phyloP scores from a whole-genome alignment of 2,888 invertebrate species.

The Branchellion lobata region DNA sequence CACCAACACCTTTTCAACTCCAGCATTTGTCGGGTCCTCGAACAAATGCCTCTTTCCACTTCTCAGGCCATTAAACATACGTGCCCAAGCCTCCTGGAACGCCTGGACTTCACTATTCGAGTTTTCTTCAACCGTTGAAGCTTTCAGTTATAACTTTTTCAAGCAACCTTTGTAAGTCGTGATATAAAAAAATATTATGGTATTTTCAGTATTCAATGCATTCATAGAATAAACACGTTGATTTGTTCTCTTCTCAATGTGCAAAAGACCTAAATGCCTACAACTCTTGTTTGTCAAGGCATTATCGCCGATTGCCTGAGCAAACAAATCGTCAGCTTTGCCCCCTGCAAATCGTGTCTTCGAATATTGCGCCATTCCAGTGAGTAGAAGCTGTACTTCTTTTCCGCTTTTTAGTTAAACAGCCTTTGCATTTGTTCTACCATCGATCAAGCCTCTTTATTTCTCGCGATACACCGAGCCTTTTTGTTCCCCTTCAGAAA shows the following conservation, averaged over 20 bases:
- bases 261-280: too few relatives aligned
- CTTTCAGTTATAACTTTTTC: too few relatives aligned
- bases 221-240: too few relatives aligned
- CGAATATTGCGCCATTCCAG: background rate
- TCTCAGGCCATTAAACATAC: background rate
- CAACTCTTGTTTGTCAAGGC: background rate
- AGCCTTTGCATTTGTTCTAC: too few relatives aligned
- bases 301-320: background rate
- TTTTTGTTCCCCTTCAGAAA: too few relatives aligned
- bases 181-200: background rate
- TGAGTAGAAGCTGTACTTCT: background rate
- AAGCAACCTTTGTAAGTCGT: slow-evolving; percentile 1
- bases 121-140: background rate
- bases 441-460: too few relatives aligned
- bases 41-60: background rate
- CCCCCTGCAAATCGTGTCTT: background rate
- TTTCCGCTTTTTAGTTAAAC: too few relatives aligned
- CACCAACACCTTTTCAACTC: background rate
- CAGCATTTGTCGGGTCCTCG: background rate
- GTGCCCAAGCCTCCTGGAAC: background rate
- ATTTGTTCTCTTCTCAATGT: too few relatives aligned
- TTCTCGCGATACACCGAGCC: too few relatives aligned
- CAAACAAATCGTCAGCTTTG: background rate
- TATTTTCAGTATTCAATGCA: too few relatives aligned
- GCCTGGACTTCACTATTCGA: background rate